Base-by-base conservation (phyloP, 2,113 vertebrate species). In the Motacilla tschutschensis region DNA sequence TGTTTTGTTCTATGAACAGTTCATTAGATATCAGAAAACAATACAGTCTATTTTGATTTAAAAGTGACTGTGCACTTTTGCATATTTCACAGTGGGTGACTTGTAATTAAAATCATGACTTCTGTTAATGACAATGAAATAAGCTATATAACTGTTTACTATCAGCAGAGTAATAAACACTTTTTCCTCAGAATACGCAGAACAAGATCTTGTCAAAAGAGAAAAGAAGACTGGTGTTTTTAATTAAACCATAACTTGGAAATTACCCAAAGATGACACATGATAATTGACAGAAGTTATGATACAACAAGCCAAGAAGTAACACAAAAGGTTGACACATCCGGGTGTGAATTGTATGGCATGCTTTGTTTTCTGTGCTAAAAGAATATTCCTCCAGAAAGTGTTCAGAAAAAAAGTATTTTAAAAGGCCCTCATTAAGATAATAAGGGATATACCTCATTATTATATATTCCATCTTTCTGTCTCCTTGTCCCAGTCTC, bases 401-500 rank as follows among this genome's bases (percentile, higher is more conserved):
- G 8, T 41, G 72, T 66, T 70, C 55, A 79, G 59, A 60, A 92
- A 91, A 84, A 84, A 84, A 53, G 33, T 59, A 59, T 55, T 79
- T 90, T 73, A 63, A 66, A 79, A 86, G 63, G 59, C 15, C 46
- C 33, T 82, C 29, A 72, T 82, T 82, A 64, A 64, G 41, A 64
- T 64, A 82, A 82, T 72, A 66, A 84, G 28, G 59, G 57, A 79
- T 5, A 29, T 79, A 15, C 9, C 28, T 81, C 67, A 38, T 63
- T 90, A 67, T 78, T 86, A 33, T 19, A 36, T 36, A 72, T 86
- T 86, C 70, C 51, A 12, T 35, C 77, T 83, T 89, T 89, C 85
- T 88, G 54, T 86, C 74, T 86, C 57, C 78, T 88, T 86, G 72
- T 92, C 67, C 67, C 44, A 26, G 36, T 79, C 51, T 84, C 69